phyloP scores from a whole-genome alignment of 2,113 vertebrate species.

The Xyliphius kryptos region DNA sequence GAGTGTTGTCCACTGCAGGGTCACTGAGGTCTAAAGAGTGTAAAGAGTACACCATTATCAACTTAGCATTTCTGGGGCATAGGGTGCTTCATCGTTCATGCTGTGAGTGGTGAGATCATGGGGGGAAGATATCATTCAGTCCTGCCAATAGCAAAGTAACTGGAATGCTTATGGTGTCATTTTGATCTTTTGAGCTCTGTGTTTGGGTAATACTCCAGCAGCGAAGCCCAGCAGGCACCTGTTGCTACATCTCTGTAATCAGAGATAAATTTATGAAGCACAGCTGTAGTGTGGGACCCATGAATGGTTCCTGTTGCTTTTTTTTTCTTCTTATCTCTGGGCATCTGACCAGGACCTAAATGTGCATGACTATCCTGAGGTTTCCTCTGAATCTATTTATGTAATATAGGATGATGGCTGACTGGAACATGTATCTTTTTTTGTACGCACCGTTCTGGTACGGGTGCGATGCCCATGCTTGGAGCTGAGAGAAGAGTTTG shows the following conservation, averaged over 20 bases:
- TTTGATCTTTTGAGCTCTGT: slow-evolving; percentile 35
- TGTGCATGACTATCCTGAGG: slow-evolving; percentile 1
- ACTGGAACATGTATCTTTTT: neutral
- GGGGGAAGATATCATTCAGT: slow-evolving; percentile 19
- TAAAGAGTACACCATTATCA: slow-evolving; percentile 11
- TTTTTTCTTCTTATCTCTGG: slow-evolving; percentile 14
- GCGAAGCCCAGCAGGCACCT: slow-evolving; percentile 21
- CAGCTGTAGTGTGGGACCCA: slow-evolving; percentile 31
- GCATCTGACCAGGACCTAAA: neutral
- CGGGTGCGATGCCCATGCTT: slow-evolving; percentile 14
- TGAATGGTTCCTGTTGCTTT: slow-evolving; percentile 28
- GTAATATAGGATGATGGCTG: slow-evolving; percentile 4
- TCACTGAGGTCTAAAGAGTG: slow-evolving; percentile 19
- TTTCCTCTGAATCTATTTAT: slow-evolving; percentile 13
- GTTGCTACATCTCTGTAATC: slow-evolving; percentile 28
- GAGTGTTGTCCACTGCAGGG: neutral
- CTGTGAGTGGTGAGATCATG: neutral
- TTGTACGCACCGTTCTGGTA: slow-evolving; percentile 6
- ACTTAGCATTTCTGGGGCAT: slow-evolving; percentile 7
- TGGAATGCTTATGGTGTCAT: slow-evolving; percentile 16
- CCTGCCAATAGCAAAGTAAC: slow-evolving; percentile 21
- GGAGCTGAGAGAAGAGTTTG: slow-evolving; percentile 10
- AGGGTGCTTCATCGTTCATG: neutral
- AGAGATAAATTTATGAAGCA: slow-evolving; percentile 37
- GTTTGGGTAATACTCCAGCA: slow-evolving; percentile 17